Evolutionary conservation across 2,888 invertebrate genomes (phyloP).

Genomic region (Creontiades dilutus): DNA sequence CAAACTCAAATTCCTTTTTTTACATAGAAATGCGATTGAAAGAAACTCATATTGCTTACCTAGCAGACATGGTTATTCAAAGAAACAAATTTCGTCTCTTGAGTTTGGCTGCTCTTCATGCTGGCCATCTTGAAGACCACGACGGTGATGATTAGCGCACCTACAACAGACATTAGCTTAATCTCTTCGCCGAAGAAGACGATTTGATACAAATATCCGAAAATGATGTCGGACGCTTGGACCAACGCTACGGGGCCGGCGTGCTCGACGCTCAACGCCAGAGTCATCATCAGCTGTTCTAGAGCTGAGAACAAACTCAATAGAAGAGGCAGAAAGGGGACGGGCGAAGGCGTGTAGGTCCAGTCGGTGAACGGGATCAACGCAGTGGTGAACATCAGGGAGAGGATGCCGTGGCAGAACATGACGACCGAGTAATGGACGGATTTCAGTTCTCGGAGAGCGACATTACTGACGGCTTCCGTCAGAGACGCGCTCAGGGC

Average conservation of each 20-base stretch:
- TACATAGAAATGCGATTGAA: no score
- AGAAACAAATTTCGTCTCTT: not conserved
- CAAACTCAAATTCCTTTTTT: no score
- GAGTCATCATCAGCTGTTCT: constrained; percentile 70
- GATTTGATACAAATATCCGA: constrained; percentile 71
- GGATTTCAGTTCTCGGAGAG: constrained; percentile 66
- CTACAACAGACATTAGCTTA: constrained; percentile 55
- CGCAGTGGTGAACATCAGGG: constrained; percentile 30
- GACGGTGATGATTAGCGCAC: constrained; percentile 59
- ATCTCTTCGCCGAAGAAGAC: constrained; percentile 71
- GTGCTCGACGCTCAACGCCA: constrained; percentile 70
- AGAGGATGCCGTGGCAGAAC: constrained; percentile 65
- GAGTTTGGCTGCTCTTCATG: constrained; percentile 7
- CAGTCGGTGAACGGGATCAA: constrained; percentile 40
- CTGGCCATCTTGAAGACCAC: constrained; percentile 64
- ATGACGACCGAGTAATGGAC: constrained; percentile 68
- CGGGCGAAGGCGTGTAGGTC: not conserved
- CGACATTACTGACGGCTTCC: constrained; percentile 71
- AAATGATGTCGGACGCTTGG: constrained; percentile 73
- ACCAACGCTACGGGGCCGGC: constrained; percentile 72
- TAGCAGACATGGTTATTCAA: not conserved
- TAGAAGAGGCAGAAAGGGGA: constrained; percentile 24
- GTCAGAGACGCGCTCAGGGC: constrained; percentile 66
- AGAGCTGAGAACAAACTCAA: constrained; percentile 49
- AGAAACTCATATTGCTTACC: not conserved